A percentile compares a stretch with the other conserved stretches of the same genome.
Conservation (phyloP, 2,797 vertebrate genomes). For the Serranus cabrilla region DNA sequence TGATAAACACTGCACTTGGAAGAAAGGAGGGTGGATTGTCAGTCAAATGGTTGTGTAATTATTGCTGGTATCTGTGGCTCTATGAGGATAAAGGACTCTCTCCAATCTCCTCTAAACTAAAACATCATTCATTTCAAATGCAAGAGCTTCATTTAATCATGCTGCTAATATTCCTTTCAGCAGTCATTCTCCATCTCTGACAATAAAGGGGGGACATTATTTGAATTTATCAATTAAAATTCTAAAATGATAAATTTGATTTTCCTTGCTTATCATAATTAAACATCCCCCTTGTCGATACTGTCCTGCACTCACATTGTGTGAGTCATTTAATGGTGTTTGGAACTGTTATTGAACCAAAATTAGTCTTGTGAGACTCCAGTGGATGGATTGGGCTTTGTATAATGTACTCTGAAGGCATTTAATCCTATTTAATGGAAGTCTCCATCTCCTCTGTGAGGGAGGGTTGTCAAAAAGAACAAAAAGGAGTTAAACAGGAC, state of each 20-base stretch:
- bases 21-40: neutral
- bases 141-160: slow-evolving; percentile 43
- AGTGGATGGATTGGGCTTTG: slow-evolving; percentile 59
- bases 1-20: slow-evolving; percentile 6
- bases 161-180: slow-evolving; percentile 51
- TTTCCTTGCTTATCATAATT: slow-evolving; percentile 82
- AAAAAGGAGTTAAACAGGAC: slow-evolving; percentile 39
- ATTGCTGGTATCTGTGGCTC: slow-evolving; percentile 25
- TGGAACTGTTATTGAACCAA: slow-evolving; percentile 75
- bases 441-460: slow-evolving; percentile 29
- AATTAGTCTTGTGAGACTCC: slow-evolving; percentile 70
- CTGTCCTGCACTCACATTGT: slow-evolving; percentile 63
- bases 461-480: slow-evolving; percentile 24
- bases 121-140: slow-evolving; percentile 64
- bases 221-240: slow-evolving; percentile 81
- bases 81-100: slow-evolving; percentile 43
- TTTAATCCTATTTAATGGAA: slow-evolving; percentile 70
- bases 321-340: slow-evolving; percentile 56
- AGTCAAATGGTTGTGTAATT: slow-evolving; percentile 27
- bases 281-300: slow-evolving; percentile 75
- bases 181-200: slow-evolving; percentile 37
- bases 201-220: slow-evolving; percentile 41
- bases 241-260: slow-evolving; percentile 74
- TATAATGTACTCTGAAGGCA: slow-evolving; percentile 67
- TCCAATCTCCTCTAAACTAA: slow-evolving; percentile 53